Conservation (phyloP, 2,888 invertebrate genomes). For the Oscheius sp. region DNA sequence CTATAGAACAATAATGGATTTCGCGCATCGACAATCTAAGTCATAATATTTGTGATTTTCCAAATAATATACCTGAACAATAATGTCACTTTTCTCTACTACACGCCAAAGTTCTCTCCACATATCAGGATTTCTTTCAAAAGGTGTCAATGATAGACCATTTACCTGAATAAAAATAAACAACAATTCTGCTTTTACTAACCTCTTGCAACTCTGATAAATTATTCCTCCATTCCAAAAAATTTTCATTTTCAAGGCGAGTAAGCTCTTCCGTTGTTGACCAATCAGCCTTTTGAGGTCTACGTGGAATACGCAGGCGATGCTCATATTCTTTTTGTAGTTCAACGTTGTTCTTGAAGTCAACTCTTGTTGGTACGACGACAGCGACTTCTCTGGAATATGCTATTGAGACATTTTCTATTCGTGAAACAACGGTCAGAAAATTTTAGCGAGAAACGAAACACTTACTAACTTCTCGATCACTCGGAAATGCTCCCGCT, state of each 20-base stretch:
- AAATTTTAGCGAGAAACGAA: background rate
- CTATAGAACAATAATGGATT: slow-evolving; percentile 93
- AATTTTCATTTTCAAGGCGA: slow-evolving; percentile 82
- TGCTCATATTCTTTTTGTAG: slow-evolving; percentile 73
- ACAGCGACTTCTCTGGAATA: slow-evolving; percentile 54
- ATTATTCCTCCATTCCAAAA: slow-evolving; percentile 88
- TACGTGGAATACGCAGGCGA: slow-evolving; percentile 83
- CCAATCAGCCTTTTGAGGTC: slow-evolving; percentile 83
- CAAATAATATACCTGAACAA: slow-evolving; percentile 62
- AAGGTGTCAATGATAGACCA: slow-evolving; percentile 88
- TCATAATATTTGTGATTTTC: background rate
- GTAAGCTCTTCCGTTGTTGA: slow-evolving; percentile 84
- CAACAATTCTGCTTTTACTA: background rate
- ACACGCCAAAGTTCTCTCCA: slow-evolving; percentile 99
- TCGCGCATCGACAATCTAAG: slow-evolving; percentile 91
- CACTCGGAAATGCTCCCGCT: slow-evolving; percentile 68
- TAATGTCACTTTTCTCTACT: slow-evolving; percentile 80
- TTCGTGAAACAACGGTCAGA: background rate
- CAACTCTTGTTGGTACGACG: slow-evolving; percentile 53
- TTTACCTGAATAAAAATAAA: slow-evolving; percentile 73
- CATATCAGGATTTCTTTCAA: slow-evolving; percentile 94
- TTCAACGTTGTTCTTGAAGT: slow-evolving; percentile 54
- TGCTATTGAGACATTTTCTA: background rate
- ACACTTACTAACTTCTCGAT: slow-evolving; percentile 58
- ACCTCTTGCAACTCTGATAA: slow-evolving; percentile 77